These are phyloP conservation scores for Argyresthia goedartella DNA, from an alignment of 2,888 invertebrate species.

Conservation along the genomic window DNA sequence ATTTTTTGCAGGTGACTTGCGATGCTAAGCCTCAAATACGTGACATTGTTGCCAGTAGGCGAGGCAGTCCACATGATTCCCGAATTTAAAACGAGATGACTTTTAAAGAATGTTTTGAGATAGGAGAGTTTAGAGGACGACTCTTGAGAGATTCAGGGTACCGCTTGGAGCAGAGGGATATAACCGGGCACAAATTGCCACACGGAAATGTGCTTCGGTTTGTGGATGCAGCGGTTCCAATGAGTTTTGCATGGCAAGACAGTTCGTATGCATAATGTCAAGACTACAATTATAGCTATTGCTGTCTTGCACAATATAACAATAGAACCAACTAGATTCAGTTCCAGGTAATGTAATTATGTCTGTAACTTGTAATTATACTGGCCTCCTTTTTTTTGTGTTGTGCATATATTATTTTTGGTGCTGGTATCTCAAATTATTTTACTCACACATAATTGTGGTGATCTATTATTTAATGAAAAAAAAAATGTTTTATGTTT, in stretches of 20 bases:
- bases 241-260: background rate
- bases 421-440: no score
- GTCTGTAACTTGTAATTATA: no score
- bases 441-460: no score
- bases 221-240: background rate
- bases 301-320: no score
- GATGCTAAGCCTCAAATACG: conserved; percentile 14
- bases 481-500: no score
- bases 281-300: no score
- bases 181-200: background rate
- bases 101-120: conserved; percentile 11
- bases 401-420: no score
- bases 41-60: conserved; percentile 16
- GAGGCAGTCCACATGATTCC: conserved; percentile 15
- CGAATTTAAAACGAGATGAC: conserved; percentile 12
- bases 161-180: background rate
- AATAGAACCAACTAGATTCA: no score
- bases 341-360: no score
- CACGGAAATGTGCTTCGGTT: background rate
- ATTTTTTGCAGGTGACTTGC: conserved; percentile 8
- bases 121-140: background rate
- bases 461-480: no score
- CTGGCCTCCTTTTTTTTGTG: no score
- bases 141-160: background rate
- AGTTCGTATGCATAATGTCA: no score